Evolutionary conservation across 30 jellyfish, hydroid and myxozoan genomes (phyloP).

Genomic region (Aurelia aurita complex sp. Pacific): DNA sequence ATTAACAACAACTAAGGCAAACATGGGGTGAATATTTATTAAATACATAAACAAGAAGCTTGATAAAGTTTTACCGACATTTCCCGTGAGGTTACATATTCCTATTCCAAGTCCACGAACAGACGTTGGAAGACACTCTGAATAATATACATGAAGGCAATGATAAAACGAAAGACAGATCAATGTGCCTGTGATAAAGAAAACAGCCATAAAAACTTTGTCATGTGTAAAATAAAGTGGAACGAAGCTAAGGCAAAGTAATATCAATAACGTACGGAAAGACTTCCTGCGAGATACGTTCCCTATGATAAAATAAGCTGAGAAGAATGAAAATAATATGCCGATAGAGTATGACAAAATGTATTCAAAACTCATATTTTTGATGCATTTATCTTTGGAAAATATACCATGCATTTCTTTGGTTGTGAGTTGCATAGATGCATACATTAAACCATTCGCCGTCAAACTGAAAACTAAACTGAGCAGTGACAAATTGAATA

Average conservation of each 20-base stretch:
- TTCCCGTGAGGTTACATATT: not conserved
- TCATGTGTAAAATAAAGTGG: not conserved
- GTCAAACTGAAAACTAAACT: not conserved
- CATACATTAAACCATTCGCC: not conserved
- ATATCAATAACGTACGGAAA: not conserved
- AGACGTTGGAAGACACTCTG: conserved; percentile 1
- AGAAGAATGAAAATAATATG: not conserved
- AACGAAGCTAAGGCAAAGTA: not conserved
- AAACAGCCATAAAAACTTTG: not conserved
- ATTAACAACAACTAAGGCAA: not conserved
- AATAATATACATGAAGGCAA: not conserved
- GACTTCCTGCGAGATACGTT: not conserved
- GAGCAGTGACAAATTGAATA: not conserved
- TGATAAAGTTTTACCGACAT: not conserved
- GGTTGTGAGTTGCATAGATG: not conserved
- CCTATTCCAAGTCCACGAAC: conserved; percentile 1
- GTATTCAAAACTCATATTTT: not conserved
- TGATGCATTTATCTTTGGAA: not conserved
- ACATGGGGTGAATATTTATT: not conserved
- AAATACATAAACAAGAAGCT: not conserved
- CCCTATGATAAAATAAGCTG: not conserved
- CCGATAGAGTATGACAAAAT: not conserved
- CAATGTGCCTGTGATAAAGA: not conserved
- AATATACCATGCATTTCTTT: not conserved
- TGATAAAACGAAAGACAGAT: not conserved